phyloP scores from a whole-genome alignment of 23 tunicate genomes.

The Diplosoma virens region DNA sequence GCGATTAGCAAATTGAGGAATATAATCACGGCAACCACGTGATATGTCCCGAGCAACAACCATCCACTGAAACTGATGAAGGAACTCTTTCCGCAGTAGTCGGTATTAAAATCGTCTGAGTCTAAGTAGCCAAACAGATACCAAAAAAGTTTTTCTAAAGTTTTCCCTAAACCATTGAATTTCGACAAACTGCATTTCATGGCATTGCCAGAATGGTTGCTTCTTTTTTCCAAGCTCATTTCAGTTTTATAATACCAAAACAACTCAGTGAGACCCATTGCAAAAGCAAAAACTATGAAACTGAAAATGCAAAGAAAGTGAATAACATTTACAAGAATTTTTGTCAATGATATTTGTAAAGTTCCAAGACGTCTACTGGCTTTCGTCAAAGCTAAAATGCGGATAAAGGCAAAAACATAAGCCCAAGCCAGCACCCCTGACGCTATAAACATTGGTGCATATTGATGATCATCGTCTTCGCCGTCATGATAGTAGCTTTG shows the following conservation, averaged over 20 bases:
- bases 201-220: too few relatives aligned
- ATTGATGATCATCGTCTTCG: not conserved
- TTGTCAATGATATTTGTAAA: not conserved
- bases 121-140: slow-evolving; percentile 52
- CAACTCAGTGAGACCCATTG: not conserved
- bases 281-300: not conserved
- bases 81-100: slow-evolving; percentile 21
- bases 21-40: slow-evolving; percentile 76
- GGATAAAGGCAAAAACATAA: not conserved
- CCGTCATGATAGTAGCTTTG: not conserved
- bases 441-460: not conserved
- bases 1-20: slow-evolving; percentile 91
- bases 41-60: slow-evolving; percentile 37
- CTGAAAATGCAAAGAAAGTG: not conserved
- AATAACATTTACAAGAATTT: not conserved
- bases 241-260: not conserved
- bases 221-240: too few relatives aligned
- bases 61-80: slow-evolving; percentile 30
- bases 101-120: slow-evolving; percentile 20
- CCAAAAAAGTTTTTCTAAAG: slow-evolving; percentile 62
- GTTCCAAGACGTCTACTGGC: not conserved
- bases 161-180: slow-evolving; percentile 26
- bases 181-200: too few relatives aligned
- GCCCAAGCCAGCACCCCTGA: not conserved
- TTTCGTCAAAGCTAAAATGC: not conserved